Base-by-base conservation (phyloP, 2,113 vertebrate species). In the Myodes glareolus region DNA sequence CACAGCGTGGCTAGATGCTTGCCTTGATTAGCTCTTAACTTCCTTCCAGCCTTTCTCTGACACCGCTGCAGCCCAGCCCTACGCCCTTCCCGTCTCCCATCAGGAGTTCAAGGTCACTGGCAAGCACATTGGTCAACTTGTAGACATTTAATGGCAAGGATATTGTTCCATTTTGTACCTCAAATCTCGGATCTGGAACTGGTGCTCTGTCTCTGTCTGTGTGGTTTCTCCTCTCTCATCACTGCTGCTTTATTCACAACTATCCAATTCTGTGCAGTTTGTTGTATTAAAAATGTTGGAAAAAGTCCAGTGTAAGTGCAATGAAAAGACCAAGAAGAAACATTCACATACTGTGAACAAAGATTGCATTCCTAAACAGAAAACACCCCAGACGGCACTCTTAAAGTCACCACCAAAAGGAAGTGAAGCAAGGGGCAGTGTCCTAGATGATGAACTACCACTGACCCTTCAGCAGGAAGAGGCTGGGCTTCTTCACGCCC, bases 1-100 rank as follows among this genome's bases (percentile, higher is more conserved):
- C 70, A 33, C 70, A 63, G 82, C 86, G 47, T 52, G 88, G 85
- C 94, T 55, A 7, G 52, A 82, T 70, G 76, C 95, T 96, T 91
- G 33, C 95, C 94, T 91, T 97, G 97, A 97, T 96, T 96, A 97
- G 94, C 92, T 76, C 81, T 93, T 96, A 84, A 68, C 88, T 47
- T 88, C 52, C 63, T 81, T 75, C 33, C 42, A 31, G 31, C 86
- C 85, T 94, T 58, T 29, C 82, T 63, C 70, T 91, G 78, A 80
- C 33, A 58, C 73, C 11, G 25, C 61, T 0, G 7, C n/a, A n/a
- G 67, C 67, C 77, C 63, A 81, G 55, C 52, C 31, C 25, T 58
- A 61, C 11, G n/a, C 67, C 75, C 68, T 31, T 23, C 19, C 9
- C 67, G n/a, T 47, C 67, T 93, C 50, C 67, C 61, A 3, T 58